Percentiles rank a stretch among this genome's conserved stretches.
phyloP scores from a whole-genome alignment of 92 coral and sea anemone genomes.

The Zoanthus sociatus region DNA sequence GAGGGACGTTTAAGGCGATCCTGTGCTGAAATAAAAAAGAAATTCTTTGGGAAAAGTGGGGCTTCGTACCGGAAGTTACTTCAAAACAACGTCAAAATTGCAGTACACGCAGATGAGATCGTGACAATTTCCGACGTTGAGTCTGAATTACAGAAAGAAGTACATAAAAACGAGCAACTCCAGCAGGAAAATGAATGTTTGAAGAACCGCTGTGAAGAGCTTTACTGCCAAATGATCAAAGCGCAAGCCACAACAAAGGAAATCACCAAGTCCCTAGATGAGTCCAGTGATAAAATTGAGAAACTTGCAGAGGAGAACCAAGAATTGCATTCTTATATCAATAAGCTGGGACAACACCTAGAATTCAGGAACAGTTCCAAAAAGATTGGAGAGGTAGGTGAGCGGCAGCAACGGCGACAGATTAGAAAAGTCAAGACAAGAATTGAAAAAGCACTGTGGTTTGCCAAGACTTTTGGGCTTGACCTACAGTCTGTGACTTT shows the following conservation, averaged over 20 bases:
- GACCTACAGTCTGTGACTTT: slow-evolving; percentile 30
- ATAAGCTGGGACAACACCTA: slow-evolving; percentile 6
- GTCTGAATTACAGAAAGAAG: slow-evolving; percentile 21
- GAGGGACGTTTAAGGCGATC: slow-evolving; percentile 11
- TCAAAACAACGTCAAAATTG: slow-evolving; percentile 7
- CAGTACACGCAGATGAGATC: slow-evolving; percentile 31
- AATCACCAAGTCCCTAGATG: slow-evolving; percentile 6
- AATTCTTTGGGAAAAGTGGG: slow-evolving; percentile 8
- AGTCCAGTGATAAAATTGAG: slow-evolving; percentile 23
- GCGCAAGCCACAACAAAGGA: slow-evolving; percentile 1
- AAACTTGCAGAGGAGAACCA: slow-evolving; percentile 44
- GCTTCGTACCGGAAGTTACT: slow-evolving; percentile 5
- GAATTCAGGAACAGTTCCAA: not conserved
- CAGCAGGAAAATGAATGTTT: slow-evolving; percentile 27
- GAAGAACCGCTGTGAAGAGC: slow-evolving; percentile 31
- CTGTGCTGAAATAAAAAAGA: not conserved
- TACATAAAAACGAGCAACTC: slow-evolving; percentile 2
- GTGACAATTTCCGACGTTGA: slow-evolving; percentile 13
- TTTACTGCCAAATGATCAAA: slow-evolving; percentile 1
- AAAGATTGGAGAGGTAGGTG: slow-evolving; percentile 31
- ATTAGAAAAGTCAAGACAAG: not conserved
- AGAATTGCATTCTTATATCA: not conserved
- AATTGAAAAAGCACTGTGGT: slow-evolving; percentile 57
- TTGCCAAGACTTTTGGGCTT: slow-evolving; percentile 54
- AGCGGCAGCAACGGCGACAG: slow-evolving; percentile 44